Evolutionary conservation across 2,113 vertebrate species (phyloP), one percentile per base, ranked within the genome.

Genomic region (Nyctibius bracteatus): DNA sequence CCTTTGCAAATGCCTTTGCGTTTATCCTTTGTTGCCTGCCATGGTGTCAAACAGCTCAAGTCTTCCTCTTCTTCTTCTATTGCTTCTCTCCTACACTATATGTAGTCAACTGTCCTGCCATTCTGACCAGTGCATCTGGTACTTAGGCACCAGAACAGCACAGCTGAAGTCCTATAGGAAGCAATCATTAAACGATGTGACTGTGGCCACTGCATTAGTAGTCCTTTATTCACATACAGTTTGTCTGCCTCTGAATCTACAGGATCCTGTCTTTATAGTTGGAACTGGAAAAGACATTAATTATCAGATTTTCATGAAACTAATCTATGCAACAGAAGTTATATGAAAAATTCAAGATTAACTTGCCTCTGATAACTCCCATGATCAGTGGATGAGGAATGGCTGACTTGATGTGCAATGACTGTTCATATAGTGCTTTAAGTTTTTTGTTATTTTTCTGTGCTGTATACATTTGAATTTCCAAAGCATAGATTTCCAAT

Each of bases 371-470:
- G 95, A 99, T 99, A 94, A 99, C 99, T 86, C 99, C 99, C 99
- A 99, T 99, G 95, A 99, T 99, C 94, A 99, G 99, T 10, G 99
- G 99, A 94, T 99, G 99, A 95, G 99, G 99, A 97, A 99, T 99
- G 87, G 99, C 99, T 94, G 99, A 99, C 97, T 99, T 99, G 98
- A 99, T 99, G 97, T 99, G 99, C 97, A 99, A 98, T 17, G 99
- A 99, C 96, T 99, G 99, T 97, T 99, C 99, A 92, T 99, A 99
- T 73, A 99, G 98, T 73, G 99, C 99, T 98, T 99, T 99, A 86
- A 99, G 98, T 95, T 99, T 99, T 98, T 99, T 99, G 98, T 99
- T 99, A 98, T 99, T 99, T 98, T 99, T 99, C 98, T 99, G 99
- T 96, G 99, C 99, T 4, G 99, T 99, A 96, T 99, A 99, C 99